Evolutionary conservation across 2,888 invertebrate species (phyloP).

Genomic region (Physocephala rufipes): DNA sequence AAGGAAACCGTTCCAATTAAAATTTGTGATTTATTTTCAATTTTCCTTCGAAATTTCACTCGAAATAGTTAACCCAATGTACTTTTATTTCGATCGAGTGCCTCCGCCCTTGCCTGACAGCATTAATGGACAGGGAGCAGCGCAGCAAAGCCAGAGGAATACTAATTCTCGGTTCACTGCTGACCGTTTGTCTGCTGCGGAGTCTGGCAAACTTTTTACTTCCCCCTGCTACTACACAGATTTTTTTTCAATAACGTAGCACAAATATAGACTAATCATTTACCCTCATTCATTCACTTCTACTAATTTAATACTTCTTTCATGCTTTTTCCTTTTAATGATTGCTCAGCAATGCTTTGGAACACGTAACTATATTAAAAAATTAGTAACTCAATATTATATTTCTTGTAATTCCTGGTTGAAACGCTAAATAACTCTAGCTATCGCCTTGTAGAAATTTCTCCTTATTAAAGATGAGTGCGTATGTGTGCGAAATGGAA

Average conservation of each 20-base stretch:
- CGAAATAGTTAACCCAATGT: neutral
- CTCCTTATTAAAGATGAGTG: slow-evolving; percentile 30
- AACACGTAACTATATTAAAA: neutral
- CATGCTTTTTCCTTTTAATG: neutral
- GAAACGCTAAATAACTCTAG: slow-evolving; percentile 33
- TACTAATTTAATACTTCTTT: neutral
- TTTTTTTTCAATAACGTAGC: slow-evolving; percentile 39
- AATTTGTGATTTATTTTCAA: neutral
- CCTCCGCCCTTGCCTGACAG: slow-evolving; percentile 17
- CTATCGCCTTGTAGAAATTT: slow-evolving; percentile 39
- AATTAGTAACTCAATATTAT: slow-evolving; percentile 3
- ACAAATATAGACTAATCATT: slow-evolving; percentile 22
- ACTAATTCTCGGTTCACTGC: slow-evolving; percentile 18
- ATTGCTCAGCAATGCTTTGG: neutral
- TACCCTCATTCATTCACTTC: neutral
- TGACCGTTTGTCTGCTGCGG: slow-evolving; percentile 17
- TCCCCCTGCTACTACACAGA: slow-evolving; percentile 23
- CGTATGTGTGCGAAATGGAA: slow-evolving; percentile 3
- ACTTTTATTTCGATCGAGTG: neutral
- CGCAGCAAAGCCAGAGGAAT: neutral
- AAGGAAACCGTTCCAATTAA: slow-evolving; percentile 17
- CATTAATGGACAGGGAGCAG: too few species aligned
- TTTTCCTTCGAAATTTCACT: too few species aligned
- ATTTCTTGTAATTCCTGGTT: slow-evolving; percentile 33
- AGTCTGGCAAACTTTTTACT: slow-evolving; percentile 36